Percentiles rank a stretch among this genome's conserved stretches.
phyloP scores from a whole-genome alignment of 2,888 invertebrate genomes.

The Agrotis exclamationis region DNA sequence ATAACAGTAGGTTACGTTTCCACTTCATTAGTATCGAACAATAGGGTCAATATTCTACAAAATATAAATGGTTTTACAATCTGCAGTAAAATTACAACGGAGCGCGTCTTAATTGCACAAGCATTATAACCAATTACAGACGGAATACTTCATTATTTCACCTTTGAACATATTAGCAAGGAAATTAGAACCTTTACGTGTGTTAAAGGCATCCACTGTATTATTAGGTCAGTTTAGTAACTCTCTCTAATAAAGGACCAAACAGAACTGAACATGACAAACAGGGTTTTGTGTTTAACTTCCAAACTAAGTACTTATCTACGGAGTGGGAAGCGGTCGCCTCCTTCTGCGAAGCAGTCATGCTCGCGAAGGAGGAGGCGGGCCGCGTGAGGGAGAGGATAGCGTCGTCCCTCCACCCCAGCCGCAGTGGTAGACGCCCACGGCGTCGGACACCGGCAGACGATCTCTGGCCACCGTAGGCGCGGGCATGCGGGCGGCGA shows the following conservation, averaged over 20 bases:
- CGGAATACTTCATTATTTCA: constrained; percentile 54
- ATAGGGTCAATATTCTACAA: constrained; percentile 8
- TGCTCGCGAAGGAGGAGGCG: no score
- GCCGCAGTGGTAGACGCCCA: no score
- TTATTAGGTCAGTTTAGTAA: constrained; percentile 32
- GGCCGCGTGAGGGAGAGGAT: no score
- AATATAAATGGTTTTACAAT: constrained; percentile 24
- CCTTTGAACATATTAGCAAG: constrained; percentile 44
- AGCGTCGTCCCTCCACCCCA: no score
- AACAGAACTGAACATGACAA: background rate
- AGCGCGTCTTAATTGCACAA: constrained; percentile 40
- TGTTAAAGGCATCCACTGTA: constrained; percentile 6
- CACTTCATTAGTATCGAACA: background rate
- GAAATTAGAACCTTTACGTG: constrained; percentile 38
- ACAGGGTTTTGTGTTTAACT: background rate
- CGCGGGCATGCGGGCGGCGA: no score
- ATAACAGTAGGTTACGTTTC: background rate
- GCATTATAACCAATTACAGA: constrained; percentile 50
- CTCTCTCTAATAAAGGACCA: constrained; percentile 14
- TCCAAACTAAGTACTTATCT: no score
- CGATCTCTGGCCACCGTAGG: no score
- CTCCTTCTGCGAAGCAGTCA: no score
- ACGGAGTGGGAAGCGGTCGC: no score
- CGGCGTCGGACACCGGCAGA: no score
- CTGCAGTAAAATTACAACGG: constrained; percentile 22